phyloP scores from a whole-genome alignment of 35 echinoderm and acorn worm species.

The Heliocidaris erythrogramma region DNA sequence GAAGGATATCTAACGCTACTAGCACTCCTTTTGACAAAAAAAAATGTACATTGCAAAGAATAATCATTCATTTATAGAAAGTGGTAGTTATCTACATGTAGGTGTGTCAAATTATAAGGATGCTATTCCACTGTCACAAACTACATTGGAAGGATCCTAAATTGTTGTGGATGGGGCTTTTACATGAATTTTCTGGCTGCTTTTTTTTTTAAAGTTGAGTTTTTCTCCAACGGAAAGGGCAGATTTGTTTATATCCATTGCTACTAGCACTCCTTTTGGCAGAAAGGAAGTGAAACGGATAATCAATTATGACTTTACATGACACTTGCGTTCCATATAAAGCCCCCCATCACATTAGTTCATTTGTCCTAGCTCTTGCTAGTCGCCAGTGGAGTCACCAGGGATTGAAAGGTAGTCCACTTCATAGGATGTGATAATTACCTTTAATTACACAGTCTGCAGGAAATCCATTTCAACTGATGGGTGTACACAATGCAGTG shows the following conservation, averaged over 20 bases:
- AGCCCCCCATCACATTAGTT: neutral
- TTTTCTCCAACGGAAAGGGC: neutral
- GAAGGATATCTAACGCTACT: neutral
- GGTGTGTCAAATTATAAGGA: neutral
- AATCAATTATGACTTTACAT: conserved; percentile 6
- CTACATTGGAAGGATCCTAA: no score
- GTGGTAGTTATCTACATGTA: neutral
- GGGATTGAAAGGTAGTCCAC: neutral
- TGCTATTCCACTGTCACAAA: no score
- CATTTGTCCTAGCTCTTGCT: neutral
- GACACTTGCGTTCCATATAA: neutral
- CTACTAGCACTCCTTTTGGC: neutral
- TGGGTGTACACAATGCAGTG: neutral
- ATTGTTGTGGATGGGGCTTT: no score
- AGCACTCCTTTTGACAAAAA: neutral
- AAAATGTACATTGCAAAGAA: no score
- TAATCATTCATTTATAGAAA: neutral
- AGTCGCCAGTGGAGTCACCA: neutral
- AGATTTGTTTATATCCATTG: neutral
- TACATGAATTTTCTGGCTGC: neutral
- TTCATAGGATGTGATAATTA: conserved; percentile 33
- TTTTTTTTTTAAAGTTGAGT: neutral
- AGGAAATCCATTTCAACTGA: conserved; percentile 27
- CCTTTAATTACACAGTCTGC: neutral
- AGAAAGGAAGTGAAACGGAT: neutral